phyloP scores from a whole-genome alignment of 2,797 vertebrate species.

The Spea hammondii region DNA sequence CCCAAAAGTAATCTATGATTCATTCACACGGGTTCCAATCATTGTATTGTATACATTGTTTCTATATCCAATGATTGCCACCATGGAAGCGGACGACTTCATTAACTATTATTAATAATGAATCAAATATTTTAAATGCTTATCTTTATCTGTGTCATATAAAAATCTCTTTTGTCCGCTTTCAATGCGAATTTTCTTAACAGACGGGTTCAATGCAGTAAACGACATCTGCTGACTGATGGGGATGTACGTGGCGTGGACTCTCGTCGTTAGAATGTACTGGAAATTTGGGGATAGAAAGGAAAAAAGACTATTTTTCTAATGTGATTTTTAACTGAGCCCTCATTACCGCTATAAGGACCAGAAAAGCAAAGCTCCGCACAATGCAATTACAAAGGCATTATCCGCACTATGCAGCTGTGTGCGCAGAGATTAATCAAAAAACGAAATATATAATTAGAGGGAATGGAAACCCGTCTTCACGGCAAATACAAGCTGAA shows the following conservation, averaged over 20 bases:
- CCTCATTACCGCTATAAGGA: conserved; percentile 6
- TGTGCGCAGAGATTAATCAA: conserved; percentile 18
- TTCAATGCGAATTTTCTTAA: conserved; percentile 30
- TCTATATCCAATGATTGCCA: no score
- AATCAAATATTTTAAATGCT: neutral
- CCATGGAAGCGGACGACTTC: no score
- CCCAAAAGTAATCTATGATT: no score
- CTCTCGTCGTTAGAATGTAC: conserved; percentile 41
- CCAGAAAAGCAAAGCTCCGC: neutral
- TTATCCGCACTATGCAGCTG: conserved; percentile 36
- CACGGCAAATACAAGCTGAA: neutral
- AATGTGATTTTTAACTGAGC: conserved; percentile 24
- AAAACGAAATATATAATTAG: conserved; percentile 5
- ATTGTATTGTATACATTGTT: no score
- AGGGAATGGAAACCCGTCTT: neutral
- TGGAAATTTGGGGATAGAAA: conserved; percentile 36
- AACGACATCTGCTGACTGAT: conserved; percentile 26
- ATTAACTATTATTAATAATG: no score
- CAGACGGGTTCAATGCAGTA: conserved; percentile 30
- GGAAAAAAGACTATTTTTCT: conserved; percentile 11
- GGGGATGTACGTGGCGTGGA: conserved; percentile 22
- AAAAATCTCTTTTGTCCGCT: conserved; percentile 34
- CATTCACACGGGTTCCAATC: no score
- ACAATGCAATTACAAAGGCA: conserved; percentile 6
- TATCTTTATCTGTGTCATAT: conserved; percentile 37